Base-by-base conservation (phyloP, 2,888 invertebrate genomes). In the Drosophila tripunctata region DNA sequence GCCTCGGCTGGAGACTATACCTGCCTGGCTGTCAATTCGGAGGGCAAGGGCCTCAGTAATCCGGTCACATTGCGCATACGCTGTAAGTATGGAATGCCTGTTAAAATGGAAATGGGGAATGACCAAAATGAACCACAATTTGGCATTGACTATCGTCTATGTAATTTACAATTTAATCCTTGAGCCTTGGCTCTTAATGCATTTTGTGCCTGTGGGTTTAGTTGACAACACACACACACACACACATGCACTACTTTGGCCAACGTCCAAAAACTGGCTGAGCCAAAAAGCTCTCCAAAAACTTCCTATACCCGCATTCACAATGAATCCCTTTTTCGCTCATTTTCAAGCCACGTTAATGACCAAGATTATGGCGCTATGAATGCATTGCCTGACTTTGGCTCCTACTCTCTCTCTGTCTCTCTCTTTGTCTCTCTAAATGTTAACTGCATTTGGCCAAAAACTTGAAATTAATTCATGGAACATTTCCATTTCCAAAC, bases 1-100 rank as follows among this genome's bases (percentile, higher is more conserved):
- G 94, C 94, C 64, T 95, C 96, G 24, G 96, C 96, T n/a, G 97
- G 97, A 3, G 95, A 96, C 91, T 97, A 96, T 92, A 96, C 96
- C 56, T 97, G 97, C 89, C 93, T 95, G 90, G 96, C 96, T 24
- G 95, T 95, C 60, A 97, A 97, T 91, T 94, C 94, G 61, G 96
- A 97, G 90, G 97, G 97, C 40, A 96, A 95, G 80, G 95, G 96
- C 72, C 92, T 93, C 50, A 95, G 95, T 91, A 95, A 95, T 89
- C 94, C 95, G 27, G 95, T 95, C 71, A 93, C 94, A 38, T 91
- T 95, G 74, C 92, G 94, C 62, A 94, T 95, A 74, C 92, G 95
- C 93, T 95, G 95, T 95, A 91, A 94, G 95, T 93, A 48, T n/a
- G n/a, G n/a, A n/a, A n/a, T n/a, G n/a, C n/a, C 30, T 44, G 15